A percentile compares a stretch with the other conserved stretches of the same genome.
These are phyloP conservation scores for Pristionchus exspectatus DNA, from an alignment of 2,888 invertebrate species.

Conservation along the genomic window DNA sequence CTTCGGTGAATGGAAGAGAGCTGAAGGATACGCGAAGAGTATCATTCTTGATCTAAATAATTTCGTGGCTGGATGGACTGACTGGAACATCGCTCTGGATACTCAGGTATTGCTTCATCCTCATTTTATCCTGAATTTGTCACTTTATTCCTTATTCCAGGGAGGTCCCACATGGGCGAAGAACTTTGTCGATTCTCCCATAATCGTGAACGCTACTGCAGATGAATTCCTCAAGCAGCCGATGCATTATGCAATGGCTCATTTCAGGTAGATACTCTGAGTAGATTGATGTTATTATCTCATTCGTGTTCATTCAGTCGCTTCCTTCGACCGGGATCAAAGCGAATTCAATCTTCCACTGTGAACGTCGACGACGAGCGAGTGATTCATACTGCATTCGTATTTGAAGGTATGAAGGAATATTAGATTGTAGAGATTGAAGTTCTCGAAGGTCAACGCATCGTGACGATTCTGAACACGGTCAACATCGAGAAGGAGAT, in stretches of 20 bases:
- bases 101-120: not conserved
- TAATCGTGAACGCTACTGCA: conserved; percentile 33
- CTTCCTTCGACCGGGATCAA: conserved; percentile 41
- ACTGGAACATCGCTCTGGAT: conserved; percentile 52
- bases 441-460: conserved; percentile 10
- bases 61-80: conserved; percentile 52
- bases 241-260: conserved; percentile 41
- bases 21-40: conserved; percentile 36
- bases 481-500: not conserved
- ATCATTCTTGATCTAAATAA: conserved; percentile 47
- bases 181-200: conserved; percentile 53
- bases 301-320: conserved; percentile 9
- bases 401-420: not conserved
- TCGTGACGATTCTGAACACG: conserved; percentile 40
- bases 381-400: not conserved
- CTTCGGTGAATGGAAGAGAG: conserved; percentile 39
- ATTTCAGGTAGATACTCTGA: conserved; percentile 49
- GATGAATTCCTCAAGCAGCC: conserved; percentile 56
- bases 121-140: not conserved
- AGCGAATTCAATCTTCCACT: not conserved
- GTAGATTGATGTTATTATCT: not conserved
- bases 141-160: no score
- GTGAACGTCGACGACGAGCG: not conserved
- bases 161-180: conserved; percentile 53
- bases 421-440: not conserved